A percentile compares a stretch with the other conserved stretches of the same genome.
Evolutionary conservation across 2,113 vertebrate genomes (phyloP).

Genomic region (Irena cyanogastra): DNA sequence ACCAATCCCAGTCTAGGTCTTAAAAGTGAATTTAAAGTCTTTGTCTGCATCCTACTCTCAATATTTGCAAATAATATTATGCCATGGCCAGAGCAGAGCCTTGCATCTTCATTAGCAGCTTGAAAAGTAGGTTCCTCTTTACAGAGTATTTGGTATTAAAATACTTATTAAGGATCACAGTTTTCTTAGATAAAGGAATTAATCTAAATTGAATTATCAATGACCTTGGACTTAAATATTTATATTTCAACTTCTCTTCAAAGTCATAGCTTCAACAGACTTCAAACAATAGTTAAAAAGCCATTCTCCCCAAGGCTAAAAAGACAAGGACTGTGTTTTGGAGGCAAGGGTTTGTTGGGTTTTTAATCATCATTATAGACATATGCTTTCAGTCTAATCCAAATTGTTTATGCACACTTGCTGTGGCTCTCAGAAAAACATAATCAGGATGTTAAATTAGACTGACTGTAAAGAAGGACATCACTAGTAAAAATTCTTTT

Average conservation of each 20-base stretch:
- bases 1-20: background rate
- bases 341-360: background rate
- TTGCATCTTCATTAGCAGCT: background rate
- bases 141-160: background rate
- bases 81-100: background rate
- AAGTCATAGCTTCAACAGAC: background rate
- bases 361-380: background rate
- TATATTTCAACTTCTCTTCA: background rate
- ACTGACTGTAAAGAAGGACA: background rate
- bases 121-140: background rate
- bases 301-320: background rate
- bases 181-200: slow-evolving; percentile 6
- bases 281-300: slow-evolving; percentile 1
- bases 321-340: background rate
- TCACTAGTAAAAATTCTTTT: background rate
- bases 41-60: background rate
- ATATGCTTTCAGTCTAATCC: background rate
- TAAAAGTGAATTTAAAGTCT: background rate
- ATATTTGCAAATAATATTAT: background rate
- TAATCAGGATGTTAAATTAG: background rate
- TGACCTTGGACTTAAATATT: background rate
- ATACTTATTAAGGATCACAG: background rate
- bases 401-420: background rate
- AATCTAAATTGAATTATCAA: slow-evolving; percentile 16
- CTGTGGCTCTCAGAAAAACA: background rate